Base-by-base conservation (phyloP, 2,888 invertebrate genomes). In the Epinotia bilunana region DNA sequence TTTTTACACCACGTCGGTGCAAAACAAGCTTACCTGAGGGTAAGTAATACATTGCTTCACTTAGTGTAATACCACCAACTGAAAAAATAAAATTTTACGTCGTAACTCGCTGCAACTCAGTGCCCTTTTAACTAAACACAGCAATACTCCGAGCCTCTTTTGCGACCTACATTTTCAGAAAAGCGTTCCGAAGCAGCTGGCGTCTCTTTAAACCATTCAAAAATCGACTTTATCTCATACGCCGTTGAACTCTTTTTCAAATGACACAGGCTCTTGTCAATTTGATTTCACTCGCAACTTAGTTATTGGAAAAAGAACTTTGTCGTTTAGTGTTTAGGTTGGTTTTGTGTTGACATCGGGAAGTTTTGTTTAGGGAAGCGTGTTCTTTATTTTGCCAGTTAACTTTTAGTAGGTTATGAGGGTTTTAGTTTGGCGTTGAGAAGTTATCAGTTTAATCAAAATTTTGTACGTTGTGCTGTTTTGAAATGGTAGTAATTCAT, bases 101-200 rank as follows among this genome's bases (percentile, higher is more conserved):
- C 16, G 2, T 43, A 68, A 57, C 5, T 4, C 9, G 39, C 13
- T 9, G 2, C 7, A 18, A 43, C 68, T 58, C 43, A 53, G 43
- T 20, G 68, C 39, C 68, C 43, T 68, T 68, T 68, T 58, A 3
- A 13, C 43, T 2, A 18, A 33, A 13, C 0, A 16, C 20, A 16
- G 13, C 28, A 61, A 28, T 49, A 28, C 46, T n/a, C 4, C 20
- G 16, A 20, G 39, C 49, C 64, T 49, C 64, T 49, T 57, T 9
- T 68, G 68, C 68, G 68, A 68, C 68, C 68, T 68, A 68, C 57
- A 68, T 68, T 68, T 67, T 55, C 67, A 68, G 57, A 57, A 68
- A 68, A 68, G 13, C 68, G 43, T 58, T 68, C 20, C 20, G 57
- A 43, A 68, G 68, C 68, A 68, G 57, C 68, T 68, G 68, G 68